Evolutionary conservation across 2,113 vertebrate species (phyloP).

Genomic region (Chitala chitala): DNA sequence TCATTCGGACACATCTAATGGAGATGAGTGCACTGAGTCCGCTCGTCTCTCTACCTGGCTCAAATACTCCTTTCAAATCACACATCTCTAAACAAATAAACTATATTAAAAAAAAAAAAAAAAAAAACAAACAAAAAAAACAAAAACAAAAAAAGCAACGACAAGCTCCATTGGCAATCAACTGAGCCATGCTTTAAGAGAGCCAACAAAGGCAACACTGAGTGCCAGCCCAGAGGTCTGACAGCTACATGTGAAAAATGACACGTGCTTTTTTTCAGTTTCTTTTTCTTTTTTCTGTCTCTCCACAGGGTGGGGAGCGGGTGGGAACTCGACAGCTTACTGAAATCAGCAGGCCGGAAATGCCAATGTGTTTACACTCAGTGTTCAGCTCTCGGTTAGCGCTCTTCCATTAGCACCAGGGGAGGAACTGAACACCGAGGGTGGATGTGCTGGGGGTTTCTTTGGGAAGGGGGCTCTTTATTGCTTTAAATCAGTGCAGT

Average conservation of each 20-base stretch:
- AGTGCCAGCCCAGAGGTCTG: conserved; percentile 64
- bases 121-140: conserved; percentile 33
- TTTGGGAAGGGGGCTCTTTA: conserved; percentile 51
- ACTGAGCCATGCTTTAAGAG: conserved; percentile 65
- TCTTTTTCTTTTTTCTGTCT: conserved; percentile 52
- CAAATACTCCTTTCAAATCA: conserved; percentile 33
- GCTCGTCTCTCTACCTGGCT: neutral
- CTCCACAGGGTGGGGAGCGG: conserved; percentile 26
- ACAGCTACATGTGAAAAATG: conserved; percentile 53
- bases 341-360: conserved; percentile 15
- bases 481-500: conserved; percentile 76
- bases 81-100: neutral
- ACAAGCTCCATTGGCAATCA: conserved; percentile 57
- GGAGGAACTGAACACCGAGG: conserved; percentile 45
- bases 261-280: conserved; percentile 62
- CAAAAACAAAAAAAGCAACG: conserved; percentile 46
- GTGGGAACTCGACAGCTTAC: conserved; percentile 1
- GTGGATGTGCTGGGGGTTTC: conserved; percentile 17
- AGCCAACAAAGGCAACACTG: conserved; percentile 64
- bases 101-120: conserved; percentile 31
- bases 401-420: conserved; percentile 33
- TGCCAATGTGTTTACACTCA: conserved; percentile 33
- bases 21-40: conserved; percentile 1
- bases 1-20: no score
- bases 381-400: conserved; percentile 38